Percentiles rank a stretch among this genome's conserved stretches.
phyloP scores from a whole-genome alignment of 2,113 vertebrate species.

The Tupaia chinensis region DNA sequence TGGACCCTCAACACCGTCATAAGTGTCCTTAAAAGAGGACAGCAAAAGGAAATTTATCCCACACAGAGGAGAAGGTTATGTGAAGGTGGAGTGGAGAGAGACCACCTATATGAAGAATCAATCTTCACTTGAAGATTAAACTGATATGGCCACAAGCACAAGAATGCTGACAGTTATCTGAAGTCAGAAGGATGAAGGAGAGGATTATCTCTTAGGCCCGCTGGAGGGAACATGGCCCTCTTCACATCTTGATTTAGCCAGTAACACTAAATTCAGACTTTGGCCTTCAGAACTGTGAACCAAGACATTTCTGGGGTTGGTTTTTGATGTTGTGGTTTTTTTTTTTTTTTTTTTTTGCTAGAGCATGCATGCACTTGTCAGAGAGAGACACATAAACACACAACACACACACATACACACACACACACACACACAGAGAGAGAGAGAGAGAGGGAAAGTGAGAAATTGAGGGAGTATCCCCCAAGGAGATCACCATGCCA shows the following conservation, averaged over 20 bases:
- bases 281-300: neutral
- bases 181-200: neutral
- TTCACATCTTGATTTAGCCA: neutral
- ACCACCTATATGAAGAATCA: too few relatives aligned
- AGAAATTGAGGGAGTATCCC: too few relatives aligned
- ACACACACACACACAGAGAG: too few relatives aligned
- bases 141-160: accelerated
- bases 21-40: neutral
- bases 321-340: too few relatives aligned
- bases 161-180: too few relatives aligned
- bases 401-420: too few relatives aligned
- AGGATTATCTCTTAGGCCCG: neutral
- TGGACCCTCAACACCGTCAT: neutral
- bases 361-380: too few relatives aligned
- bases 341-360: too few relatives aligned
- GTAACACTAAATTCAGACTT: neutral
- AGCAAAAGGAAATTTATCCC: neutral
- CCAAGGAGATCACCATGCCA: too few relatives aligned
- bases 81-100: neutral
- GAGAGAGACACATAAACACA: too few relatives aligned
- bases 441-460: too few relatives aligned
- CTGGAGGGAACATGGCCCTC: neutral
- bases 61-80: neutral
- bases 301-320: neutral
- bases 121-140: neutral